phyloP scores from a whole-genome alignment of 2,888 invertebrate species.

The Archaeoteleia sp. region DNA sequence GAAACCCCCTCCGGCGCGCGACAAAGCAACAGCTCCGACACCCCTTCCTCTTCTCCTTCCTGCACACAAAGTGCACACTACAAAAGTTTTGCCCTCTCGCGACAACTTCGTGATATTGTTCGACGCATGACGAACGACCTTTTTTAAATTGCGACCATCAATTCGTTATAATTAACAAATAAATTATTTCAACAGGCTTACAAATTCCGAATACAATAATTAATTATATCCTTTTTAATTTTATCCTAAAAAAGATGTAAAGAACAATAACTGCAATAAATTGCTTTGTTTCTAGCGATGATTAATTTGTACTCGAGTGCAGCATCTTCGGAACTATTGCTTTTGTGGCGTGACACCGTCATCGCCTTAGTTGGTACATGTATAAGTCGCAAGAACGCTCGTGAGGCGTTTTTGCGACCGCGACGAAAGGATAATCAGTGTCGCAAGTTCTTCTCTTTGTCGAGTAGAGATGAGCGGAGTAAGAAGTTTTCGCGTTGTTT shows the following conservation, averaged over 20 bases:
- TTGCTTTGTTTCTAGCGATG: background rate
- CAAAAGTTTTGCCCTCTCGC: slow-evolving; percentile 52
- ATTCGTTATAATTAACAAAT: background rate
- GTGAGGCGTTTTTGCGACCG: slow-evolving; percentile 3
- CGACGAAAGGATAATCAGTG: slow-evolving; percentile 8
- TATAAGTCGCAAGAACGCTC: background rate
- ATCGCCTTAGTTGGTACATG: no score
- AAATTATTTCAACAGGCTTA: background rate
- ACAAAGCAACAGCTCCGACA: slow-evolving; percentile 51
- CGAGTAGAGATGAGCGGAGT: slow-evolving; percentile 5
- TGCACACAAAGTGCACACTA: slow-evolving; percentile 52
- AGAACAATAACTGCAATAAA: no score
- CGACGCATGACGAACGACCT: slow-evolving; percentile 45
- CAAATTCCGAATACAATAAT: no score
- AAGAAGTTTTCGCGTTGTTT: slow-evolving; percentile 6
- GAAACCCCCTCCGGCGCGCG: slow-evolving; percentile 46
- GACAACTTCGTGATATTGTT: slow-evolving; percentile 50
- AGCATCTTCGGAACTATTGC: slow-evolving; percentile 5
- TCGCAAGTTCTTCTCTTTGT: slow-evolving; percentile 1
- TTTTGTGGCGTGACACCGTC: background rate
- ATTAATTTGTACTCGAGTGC: background rate
- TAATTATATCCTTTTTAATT: background rate
- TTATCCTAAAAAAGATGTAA: background rate
- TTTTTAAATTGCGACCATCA: slow-evolving; percentile 39
- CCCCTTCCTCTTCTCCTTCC: slow-evolving; percentile 38